A percentile compares a stretch with the other conserved stretches of the same genome.
Conservation (phyloP, 2,797 vertebrate genomes). For the Chaetodon trifasciatus region DNA sequence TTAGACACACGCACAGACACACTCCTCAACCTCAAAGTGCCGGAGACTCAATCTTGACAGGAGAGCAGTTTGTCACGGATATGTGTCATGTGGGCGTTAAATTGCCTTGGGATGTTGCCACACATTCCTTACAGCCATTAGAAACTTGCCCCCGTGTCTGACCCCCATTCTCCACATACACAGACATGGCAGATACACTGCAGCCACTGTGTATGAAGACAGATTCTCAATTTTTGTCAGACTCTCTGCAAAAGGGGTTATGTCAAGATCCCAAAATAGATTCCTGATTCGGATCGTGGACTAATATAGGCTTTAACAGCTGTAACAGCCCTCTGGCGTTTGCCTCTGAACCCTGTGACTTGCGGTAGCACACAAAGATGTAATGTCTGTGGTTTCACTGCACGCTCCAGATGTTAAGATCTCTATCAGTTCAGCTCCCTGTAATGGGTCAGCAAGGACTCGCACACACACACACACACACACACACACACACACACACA, state of each 20-base stretch:
- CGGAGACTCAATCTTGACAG: conserved; percentile 17
- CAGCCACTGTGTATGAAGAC: conserved; percentile 63
- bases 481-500: background rate
- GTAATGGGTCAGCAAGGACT: conserved; percentile 36
- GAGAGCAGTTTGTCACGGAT: conserved; percentile 65
- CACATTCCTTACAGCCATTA: conserved; percentile 68
- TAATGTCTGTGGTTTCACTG: conserved; percentile 72
- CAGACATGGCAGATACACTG: conserved; percentile 62
- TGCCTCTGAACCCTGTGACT: conserved; percentile 66
- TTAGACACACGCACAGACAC: conserved; percentile 60
- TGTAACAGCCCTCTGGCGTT: conserved; percentile 65
- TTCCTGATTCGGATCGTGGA: conserved; percentile 61
- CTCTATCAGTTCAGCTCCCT: conserved; percentile 67
- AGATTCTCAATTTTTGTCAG: conserved; percentile 64
- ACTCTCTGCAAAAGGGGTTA: conserved; percentile 27
- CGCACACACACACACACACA: background rate
- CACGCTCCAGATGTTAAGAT: conserved; percentile 75
- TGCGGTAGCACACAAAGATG: conserved; percentile 67
- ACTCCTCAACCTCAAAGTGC: conserved; percentile 2
- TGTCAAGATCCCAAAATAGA: conserved; percentile 68
- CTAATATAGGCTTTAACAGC: conserved; percentile 68
- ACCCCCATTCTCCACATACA: conserved; percentile 27
- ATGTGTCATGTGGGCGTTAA: conserved; percentile 88
- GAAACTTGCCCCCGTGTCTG: conserved; percentile 36
- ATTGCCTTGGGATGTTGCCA: conserved; percentile 87